Base-by-base conservation (phyloP, 2,888 invertebrate species). In the Synanthedon formicaeformis region DNA sequence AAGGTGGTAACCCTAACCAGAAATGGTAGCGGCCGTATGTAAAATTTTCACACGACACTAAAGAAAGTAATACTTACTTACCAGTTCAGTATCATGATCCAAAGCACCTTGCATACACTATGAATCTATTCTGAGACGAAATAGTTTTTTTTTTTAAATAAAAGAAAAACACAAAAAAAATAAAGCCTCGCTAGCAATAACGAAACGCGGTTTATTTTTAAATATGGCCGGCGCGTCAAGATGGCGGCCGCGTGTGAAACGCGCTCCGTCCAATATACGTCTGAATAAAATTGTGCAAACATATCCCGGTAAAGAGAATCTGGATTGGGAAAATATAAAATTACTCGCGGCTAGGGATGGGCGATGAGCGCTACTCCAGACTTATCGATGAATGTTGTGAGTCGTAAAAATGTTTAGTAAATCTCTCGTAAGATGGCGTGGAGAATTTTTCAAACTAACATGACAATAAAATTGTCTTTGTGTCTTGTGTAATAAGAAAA, bases 291-390 rank as follows among this genome's bases (percentile, higher is more conserved):
- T 60, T 57, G 61, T 59, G 61, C 65, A 69, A 67, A 66, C 14
- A 45, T 66, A 69, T 66, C 67, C 65, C 63, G 65, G 57, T 61
- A 66, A 74, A 70, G 74, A 71, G 63, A 72, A 75, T 76, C 71
- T 68, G 77, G 76, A 76, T 75, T 69, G 65, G 75, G 73, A 70
- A 78, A 77, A 83, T 81, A 78, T 82, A 81, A 80, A 75, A 78
- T 82, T 78, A 75, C 80, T 61, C 57, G 45, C 13, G 45, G 2
- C 13, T 45, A 45, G 45, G n/a, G 45, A 45, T 45, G 45, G 0
- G 45, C n/a, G 45, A 45, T 45, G 45, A 0, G 45, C n/a, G 12
- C 11, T 6, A n/a, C 5, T 45, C 12, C 6, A 45, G 13, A 14
- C 45, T 6, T 45, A 14, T 45, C 45, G 45, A 13, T 45, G 4